These are phyloP conservation scores for Xenopus laevis DNA, from an alignment of 2,113 vertebrate species.

Conservation along the genomic window DNA sequence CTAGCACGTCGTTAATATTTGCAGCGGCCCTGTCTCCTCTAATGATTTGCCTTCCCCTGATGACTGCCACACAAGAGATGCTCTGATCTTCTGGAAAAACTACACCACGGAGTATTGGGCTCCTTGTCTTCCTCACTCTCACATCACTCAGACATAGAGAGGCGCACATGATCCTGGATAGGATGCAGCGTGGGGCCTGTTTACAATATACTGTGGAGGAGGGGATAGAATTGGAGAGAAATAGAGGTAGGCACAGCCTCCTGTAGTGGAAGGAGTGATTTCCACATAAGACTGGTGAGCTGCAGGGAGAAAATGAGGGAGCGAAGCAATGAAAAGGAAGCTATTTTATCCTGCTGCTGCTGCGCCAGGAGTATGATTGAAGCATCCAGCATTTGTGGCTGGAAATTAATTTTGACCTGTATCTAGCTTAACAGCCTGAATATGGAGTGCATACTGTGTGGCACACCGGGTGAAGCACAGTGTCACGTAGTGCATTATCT, in stretches of 20 bases:
- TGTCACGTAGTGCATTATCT: background rate
- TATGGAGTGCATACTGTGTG: too few species aligned
- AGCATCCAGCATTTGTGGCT: background rate
- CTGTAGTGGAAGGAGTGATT: background rate
- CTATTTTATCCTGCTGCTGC: background rate
- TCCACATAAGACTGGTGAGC: background rate
- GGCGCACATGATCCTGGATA: constrained; percentile 7
- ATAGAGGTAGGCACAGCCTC: constrained; percentile 1
- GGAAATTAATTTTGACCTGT: constrained; percentile 11
- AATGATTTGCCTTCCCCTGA: constrained; percentile 4
- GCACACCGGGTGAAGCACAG: background rate
- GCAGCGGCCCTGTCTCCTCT: constrained; percentile 3
- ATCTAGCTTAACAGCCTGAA: background rate
- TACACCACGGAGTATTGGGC: constrained; percentile 3
- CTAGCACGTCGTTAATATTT: background rate
- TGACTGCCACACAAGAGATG: background rate
- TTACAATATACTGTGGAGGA: constrained; percentile 7
- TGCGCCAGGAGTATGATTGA: background rate
- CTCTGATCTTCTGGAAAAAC: background rate
- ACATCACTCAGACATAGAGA: constrained; percentile 25
- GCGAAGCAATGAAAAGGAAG: background rate
- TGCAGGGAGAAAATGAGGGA: background rate
- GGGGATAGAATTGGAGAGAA: background rate
- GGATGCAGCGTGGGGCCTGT: background rate
- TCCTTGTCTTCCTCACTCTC: constrained; percentile 18